phyloP scores from a whole-genome alignment of 2,113 vertebrate genomes.

The Nannobrachium achirus region DNA sequence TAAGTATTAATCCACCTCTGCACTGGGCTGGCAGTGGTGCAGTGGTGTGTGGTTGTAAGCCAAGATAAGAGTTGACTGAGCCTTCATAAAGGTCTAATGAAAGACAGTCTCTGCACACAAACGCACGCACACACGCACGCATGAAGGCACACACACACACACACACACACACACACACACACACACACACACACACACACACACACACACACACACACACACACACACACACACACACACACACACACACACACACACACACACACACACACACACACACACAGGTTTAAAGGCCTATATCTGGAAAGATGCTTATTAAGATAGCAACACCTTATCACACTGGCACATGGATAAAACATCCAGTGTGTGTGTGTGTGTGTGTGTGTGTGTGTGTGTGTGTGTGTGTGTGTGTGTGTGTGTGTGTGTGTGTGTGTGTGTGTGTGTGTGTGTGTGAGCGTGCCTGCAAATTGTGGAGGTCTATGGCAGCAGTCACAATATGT shows the following conservation, averaged over 20 bases:
- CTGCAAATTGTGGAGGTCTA: too few species aligned
- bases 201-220: too few species aligned
- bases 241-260: too few species aligned
- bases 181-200: too few species aligned
- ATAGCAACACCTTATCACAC: slow-evolving; percentile 64
- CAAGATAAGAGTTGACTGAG: slow-evolving; percentile 15
- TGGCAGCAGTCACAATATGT: too few species aligned
- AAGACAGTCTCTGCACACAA: slow-evolving; percentile 31
- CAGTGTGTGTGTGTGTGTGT: background rate
- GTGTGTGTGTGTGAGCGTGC: slow-evolving; percentile 12
- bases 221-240: too few species aligned
- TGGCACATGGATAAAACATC: slow-evolving; percentile 48
- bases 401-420: slow-evolving; percentile 6
- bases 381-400: slow-evolving; percentile 5
- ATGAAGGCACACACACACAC: too few species aligned
- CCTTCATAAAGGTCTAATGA: slow-evolving; percentile 48
- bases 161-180: too few species aligned
- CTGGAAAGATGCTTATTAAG: slow-evolving; percentile 65
- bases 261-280: slow-evolving; percentile 1
- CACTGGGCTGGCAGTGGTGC: background rate
- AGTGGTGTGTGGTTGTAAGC: slow-evolving; percentile 18
- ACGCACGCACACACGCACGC: too few species aligned
- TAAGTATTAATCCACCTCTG: slow-evolving; percentile 9
- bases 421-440: slow-evolving; percentile 8
- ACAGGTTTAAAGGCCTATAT: slow-evolving; percentile 47